Conservation (phyloP, 2,113 vertebrate genomes). For the Oreocharis arfaki region DNA sequence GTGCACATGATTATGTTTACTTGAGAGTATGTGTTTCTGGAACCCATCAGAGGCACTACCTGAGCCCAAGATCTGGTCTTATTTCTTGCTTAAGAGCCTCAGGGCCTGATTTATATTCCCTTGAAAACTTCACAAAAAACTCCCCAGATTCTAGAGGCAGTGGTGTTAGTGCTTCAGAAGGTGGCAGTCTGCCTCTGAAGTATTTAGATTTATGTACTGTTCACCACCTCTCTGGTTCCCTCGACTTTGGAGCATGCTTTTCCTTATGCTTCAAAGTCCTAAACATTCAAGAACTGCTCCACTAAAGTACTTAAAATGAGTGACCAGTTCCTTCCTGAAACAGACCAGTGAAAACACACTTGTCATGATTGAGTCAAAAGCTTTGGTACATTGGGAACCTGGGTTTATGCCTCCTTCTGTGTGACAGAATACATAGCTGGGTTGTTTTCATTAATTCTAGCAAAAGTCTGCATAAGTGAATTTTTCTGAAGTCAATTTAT, state of each 20-base stretch:
- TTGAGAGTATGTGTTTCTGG: not conserved
- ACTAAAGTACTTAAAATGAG: not conserved
- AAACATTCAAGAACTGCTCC: not conserved
- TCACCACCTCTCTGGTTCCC: too few species aligned
- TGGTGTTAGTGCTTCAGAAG: not conserved
- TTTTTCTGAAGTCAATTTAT: not conserved
- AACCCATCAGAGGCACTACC: not conserved
- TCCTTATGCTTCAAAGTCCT: too few species aligned
- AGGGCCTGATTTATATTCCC: not conserved
- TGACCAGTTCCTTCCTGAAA: not conserved
- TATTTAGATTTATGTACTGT: too few species aligned
- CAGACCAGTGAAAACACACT: not conserved
- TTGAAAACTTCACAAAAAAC: not conserved
- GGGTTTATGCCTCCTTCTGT: not conserved
- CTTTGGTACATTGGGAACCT: not conserved
- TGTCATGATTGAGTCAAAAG: not conserved
- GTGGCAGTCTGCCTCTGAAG: not conserved
- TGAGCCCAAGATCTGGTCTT: not conserved
- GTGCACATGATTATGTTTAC: not conserved
- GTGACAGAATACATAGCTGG: not conserved
- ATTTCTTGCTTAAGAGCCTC: not conserved
- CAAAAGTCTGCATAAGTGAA: not conserved
- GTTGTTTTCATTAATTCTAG: not conserved
- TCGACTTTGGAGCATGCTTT: too few species aligned
- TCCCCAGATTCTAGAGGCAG: not conserved